These are phyloP conservation scores for Nomada lathburiana DNA, from an alignment of 2,888 invertebrate genomes.

Conservation along the genomic window DNA sequence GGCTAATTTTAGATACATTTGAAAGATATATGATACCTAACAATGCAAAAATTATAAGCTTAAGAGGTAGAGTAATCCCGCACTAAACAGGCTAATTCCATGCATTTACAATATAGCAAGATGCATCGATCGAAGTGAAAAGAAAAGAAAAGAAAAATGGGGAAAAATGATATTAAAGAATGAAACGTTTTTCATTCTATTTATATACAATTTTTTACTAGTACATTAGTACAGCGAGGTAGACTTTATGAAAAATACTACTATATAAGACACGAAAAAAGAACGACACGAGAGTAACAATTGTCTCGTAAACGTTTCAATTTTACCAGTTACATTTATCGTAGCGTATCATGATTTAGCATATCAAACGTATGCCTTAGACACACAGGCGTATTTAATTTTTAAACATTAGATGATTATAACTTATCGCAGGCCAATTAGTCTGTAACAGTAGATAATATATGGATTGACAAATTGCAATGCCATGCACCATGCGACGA, in stretches of 20 bases:
- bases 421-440: slow-evolving; percentile 11
- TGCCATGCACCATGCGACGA: neutral
- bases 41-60: slow-evolving; percentile 52
- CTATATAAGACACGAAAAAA: slow-evolving; percentile 13
- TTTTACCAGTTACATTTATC: slow-evolving; percentile 42
- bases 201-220: slow-evolving; percentile 65
- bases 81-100: slow-evolving; percentile 33
- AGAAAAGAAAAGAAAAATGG: neutral
- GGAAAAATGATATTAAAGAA: slow-evolving; percentile 20
- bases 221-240: slow-evolving; percentile 13
- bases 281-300: slow-evolving; percentile 7
- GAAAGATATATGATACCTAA: slow-evolving; percentile 38
- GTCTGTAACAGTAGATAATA: slow-evolving; percentile 21
- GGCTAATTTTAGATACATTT: slow-evolving; percentile 28
- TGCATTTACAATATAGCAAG: slow-evolving; percentile 24
- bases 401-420: slow-evolving; percentile 18
- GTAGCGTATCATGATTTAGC: slow-evolving; percentile 49
- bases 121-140: slow-evolving; percentile 31
- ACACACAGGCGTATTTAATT: slow-evolving; percentile 35
- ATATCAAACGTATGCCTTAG: slow-evolving; percentile 63
- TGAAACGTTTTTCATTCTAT: slow-evolving; percentile 47
- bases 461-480: neutral
- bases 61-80: slow-evolving; percentile 52
- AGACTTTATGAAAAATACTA: slow-evolving; percentile 8
- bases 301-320: slow-evolving; percentile 20